Conservation (phyloP, 2,113 vertebrate species). For the Bolborhynchus lineola region DNA sequence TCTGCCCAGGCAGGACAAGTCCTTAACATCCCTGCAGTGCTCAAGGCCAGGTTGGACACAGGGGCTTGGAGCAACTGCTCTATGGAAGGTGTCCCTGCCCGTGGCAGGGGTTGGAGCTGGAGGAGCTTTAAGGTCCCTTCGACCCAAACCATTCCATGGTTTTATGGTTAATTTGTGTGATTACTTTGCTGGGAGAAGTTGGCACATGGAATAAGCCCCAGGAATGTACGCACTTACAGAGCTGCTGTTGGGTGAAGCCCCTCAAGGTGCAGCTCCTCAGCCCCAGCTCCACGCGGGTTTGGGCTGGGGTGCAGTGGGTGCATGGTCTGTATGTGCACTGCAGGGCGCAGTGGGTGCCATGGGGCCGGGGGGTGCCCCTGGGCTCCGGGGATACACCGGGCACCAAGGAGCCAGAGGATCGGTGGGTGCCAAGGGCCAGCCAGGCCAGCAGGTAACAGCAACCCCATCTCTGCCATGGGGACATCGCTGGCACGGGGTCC, state of each 20-base stretch:
- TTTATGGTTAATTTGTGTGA: background rate
- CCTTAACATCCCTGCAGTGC: background rate
- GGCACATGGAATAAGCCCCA: fast-evolving
- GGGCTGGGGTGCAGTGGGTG: background rate
- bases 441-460: slow-evolving; percentile 80
- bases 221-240: background rate
- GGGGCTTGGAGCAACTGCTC: background rate
- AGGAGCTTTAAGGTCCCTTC: background rate
- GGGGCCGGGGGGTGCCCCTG: slow-evolving; percentile 67
- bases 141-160: background rate
- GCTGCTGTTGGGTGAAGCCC: background rate
- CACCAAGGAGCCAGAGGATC: slow-evolving; percentile 73
- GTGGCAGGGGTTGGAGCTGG: background rate
- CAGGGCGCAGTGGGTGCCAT: slow-evolving; percentile 34
- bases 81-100: background rate
- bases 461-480: background rate
- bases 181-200: background rate
- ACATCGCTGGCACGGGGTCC: background rate
- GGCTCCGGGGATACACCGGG: slow-evolving; percentile 71
- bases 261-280: fast-evolving
- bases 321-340: background rate
- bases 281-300: background rate
- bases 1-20: fast-evolving
- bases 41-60: background rate
- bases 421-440: slow-evolving; percentile 73